Conservation (phyloP, 2,888 invertebrate genomes). For the Actias luna region DNA sequence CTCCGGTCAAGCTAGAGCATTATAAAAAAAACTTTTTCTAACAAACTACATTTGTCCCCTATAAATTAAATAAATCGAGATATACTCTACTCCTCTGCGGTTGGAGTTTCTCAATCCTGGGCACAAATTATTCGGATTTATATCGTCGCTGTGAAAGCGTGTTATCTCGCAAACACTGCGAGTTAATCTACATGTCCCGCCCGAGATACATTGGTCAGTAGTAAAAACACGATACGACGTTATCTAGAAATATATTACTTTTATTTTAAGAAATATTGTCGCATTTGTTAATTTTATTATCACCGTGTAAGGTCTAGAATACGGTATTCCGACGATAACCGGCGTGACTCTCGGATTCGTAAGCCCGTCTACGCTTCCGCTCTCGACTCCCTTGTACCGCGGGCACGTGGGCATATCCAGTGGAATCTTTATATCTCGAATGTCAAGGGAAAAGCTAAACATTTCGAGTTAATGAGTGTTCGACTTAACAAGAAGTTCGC, state of each 20-base stretch:
- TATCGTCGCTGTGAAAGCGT: conserved; percentile 17
- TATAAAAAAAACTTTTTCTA: no score
- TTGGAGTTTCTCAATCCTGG: conserved; percentile 18
- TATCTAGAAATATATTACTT: neutral
- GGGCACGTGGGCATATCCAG: no score
- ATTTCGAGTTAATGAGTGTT: no score
- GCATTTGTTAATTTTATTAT: neutral
- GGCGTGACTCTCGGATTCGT: no score
- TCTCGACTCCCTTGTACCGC: no score
- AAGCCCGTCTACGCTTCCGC: no score
- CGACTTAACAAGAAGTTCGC: no score
- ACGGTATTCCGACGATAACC: no score
- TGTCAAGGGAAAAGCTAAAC: no score
- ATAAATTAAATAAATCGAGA: neutral
- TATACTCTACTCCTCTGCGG: conserved; percentile 10
- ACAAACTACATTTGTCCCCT: neutral
- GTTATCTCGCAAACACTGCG: conserved; percentile 24
- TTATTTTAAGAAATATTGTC: neutral
- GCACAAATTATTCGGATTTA: conserved; percentile 31
- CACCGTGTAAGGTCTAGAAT: neutral
- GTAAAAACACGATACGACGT: conserved; percentile 27
- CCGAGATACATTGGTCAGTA: conserved; percentile 26
- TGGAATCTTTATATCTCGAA: no score
- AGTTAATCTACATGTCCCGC: conserved; percentile 30
- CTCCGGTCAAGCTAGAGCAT: no score